Evolutionary conservation across 2,888 invertebrate genomes (phyloP), one percentile per base, ranked within the genome.

Genomic region (Glyphotaelius pellucidus): DNA sequence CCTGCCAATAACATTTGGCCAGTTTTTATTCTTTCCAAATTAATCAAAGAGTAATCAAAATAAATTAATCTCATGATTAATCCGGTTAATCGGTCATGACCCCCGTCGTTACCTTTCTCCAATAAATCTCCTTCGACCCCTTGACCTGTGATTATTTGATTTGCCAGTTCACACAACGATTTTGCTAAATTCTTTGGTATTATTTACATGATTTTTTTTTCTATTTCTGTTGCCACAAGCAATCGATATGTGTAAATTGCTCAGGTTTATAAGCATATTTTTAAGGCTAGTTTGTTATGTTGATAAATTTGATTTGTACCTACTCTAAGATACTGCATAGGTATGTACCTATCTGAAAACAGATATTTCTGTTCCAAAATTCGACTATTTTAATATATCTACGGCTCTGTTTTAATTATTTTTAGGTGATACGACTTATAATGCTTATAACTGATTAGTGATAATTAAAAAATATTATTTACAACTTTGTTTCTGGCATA

Each of bases 41-140:
- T 25, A 25, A 67, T 67, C 67, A 67, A 67, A 67, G 67, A 67
- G 25, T 67, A 67, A 67, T 67, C 67, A 67, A 67, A 67, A 67
- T 67, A 67, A 67, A 67, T 67, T 67, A 67, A n/a, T 67, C 67
- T 25, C 67, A 25, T 67, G 67, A 67, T 67, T 67, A 67, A 67
- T 67, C 67, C n/a, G 67, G 67, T 67, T 67, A 67, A 67, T 67
- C 67, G 67, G 67, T n/a, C 67, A 67, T 67, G n/a, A 67, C n/a
- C 67, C 67, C 67, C n/a, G 25, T n/a, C 25, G 67, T n/a, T 25
- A 67, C 67, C 5, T 67, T 67, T 67, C n/a, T n/a, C 67, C 25
- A 67, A 67, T 67, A 67, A 67, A 67, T 67, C 25, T 67, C 9
- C 25, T 67, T 9, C 9, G 67, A 67, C 67, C 67, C 25, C 67